phyloP scores from a whole-genome alignment of 2,113 vertebrate species.

The Equus quagga region DNA sequence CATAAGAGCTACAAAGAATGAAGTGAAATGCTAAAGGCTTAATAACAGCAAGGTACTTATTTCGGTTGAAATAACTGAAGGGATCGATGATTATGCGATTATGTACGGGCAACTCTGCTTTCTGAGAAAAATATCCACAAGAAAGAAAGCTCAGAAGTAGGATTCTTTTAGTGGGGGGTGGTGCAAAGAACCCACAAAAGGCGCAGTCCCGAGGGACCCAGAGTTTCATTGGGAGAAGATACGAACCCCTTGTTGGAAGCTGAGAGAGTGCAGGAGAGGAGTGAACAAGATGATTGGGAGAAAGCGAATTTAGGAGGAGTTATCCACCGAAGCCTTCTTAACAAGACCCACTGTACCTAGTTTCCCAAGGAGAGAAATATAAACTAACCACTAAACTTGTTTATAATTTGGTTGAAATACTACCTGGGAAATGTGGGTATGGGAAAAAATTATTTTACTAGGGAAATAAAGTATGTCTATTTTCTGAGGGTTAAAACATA shows the following conservation, averaged over 20 bases:
- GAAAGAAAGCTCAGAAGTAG: background rate
- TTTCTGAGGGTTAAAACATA: background rate
- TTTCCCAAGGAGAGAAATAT: background rate
- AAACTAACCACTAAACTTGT: background rate
- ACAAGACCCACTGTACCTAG: background rate
- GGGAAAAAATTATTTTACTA: background rate
- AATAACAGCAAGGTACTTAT: slow-evolving; percentile 4
- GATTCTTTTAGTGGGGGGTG: background rate
- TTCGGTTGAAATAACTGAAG: background rate
- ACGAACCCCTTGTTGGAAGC: background rate
- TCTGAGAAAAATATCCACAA: background rate
- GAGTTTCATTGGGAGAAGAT: background rate
- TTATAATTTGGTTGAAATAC: slow-evolving; percentile 24
- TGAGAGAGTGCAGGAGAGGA: background rate
- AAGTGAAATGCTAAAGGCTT: slow-evolving; percentile 47
- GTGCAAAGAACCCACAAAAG: background rate
- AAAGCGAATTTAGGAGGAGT: background rate
- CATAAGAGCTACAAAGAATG: slow-evolving; percentile 37
- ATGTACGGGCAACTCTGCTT: background rate
- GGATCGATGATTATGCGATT: background rate
- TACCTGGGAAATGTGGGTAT: background rate
- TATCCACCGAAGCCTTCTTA: background rate
- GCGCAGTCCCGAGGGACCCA: background rate
- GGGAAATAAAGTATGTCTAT: background rate
- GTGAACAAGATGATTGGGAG: background rate